Conservation (phyloP, 1,140 invertebrate species). For the Pararge aegeria region DNA sequence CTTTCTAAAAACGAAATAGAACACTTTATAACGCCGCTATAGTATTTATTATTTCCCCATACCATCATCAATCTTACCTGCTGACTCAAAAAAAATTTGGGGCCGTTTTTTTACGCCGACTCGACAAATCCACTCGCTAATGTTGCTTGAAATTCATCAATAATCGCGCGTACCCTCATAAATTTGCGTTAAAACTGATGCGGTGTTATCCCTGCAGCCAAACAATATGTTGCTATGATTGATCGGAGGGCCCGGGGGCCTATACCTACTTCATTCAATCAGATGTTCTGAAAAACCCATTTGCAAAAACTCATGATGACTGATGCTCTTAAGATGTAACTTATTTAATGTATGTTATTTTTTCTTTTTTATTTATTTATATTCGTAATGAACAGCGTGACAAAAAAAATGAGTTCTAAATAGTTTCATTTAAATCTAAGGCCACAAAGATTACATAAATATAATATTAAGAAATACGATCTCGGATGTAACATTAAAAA, state of each 20-base stretch:
- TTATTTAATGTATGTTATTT: constrained; percentile 17
- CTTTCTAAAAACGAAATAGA: background rate
- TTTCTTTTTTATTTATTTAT: no score
- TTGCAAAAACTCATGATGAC: constrained; percentile 37
- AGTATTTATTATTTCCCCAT: background rate
- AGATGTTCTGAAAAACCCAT: constrained; percentile 40
- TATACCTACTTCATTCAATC: constrained; percentile 46
- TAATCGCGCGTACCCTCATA: constrained; percentile 60
- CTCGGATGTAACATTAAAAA: no score
- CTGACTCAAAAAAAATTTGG: background rate
- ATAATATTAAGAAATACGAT: no score
- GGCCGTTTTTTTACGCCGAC: constrained; percentile 2
- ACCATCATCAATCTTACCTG: background rate
- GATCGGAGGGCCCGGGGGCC: constrained; percentile 39
- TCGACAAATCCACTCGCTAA: constrained; percentile 39
- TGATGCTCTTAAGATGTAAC: constrained; percentile 24
- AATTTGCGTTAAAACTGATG: constrained; percentile 58
- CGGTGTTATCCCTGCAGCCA: constrained; percentile 49
- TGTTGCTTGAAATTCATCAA: constrained; percentile 62
- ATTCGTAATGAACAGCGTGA: no score
- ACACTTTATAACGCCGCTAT: background rate
- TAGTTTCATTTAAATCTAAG: no score
- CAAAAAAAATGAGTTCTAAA: no score
- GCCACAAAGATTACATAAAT: no score
- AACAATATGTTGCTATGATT: constrained; percentile 70